Evolutionary conservation across 2,113 vertebrate genomes (phyloP), one percentile per base, ranked within the genome.

Genomic region (Corvus cornix): DNA sequence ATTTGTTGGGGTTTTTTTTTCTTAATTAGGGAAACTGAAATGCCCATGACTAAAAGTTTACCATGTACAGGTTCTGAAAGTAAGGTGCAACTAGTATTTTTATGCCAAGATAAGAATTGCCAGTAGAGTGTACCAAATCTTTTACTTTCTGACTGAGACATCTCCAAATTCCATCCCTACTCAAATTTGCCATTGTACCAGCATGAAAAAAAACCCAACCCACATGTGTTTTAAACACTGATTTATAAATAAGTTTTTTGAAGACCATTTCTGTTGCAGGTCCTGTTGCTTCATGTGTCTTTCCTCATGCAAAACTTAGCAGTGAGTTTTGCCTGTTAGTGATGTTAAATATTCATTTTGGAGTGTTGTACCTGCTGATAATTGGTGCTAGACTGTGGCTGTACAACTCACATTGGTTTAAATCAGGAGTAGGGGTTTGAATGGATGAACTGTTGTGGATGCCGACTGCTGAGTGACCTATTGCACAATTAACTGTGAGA

Each of bases 121-220:
- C 23, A 60, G 48, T 78, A 52, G 53, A 31, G 43, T 0, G 0
- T 74, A 60, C 35, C 28, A 43, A 17, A 35, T 68, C 6, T 74
- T 35, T 41, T 63, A 16, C 30, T 44, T 68, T 39, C 18, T 74
- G 49, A 22, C 58, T 41, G 28, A 78, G 31, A 70, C 20, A 26
- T 33, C 69, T 90, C 31, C 19, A 30, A 37, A 52, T 78, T 74
- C 33, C 28, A 19, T 51, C 68, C 23, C n/a, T 51, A 10, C 37
- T 43, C 37, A 46, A 52, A 28, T 56, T 84, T 70, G 17, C 31
- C 19, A 2, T 76, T 58, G 11, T 66, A 4, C 46, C 15, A 82
- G 41, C 18, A 70, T 1, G 0, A 9, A 62, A 72, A 11, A 67
- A 9, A 15, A 4, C 0, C 0, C 5, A 52, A 46, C 18, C 18